Percentiles rank a stretch among this genome's conserved stretches.
Evolutionary conservation across 2,888 invertebrate species (phyloP).

Genomic region (Rotaria sp.): DNA sequence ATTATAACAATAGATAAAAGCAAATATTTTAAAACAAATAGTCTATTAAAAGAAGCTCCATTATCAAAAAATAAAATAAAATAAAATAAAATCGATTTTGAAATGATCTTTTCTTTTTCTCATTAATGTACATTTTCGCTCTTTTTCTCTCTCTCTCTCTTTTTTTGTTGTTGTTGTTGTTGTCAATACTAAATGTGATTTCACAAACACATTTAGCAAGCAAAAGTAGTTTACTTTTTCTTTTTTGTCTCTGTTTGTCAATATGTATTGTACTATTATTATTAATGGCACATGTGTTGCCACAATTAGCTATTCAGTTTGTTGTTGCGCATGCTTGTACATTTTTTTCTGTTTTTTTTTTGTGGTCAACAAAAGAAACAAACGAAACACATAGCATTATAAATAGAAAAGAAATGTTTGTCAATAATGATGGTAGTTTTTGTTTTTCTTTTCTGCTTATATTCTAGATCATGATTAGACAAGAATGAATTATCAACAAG

Average conservation of each 20-base stretch:
- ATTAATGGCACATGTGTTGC: conserved; percentile 9
- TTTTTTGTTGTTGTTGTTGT: neutral
- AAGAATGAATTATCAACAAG: neutral
- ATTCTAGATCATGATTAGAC: neutral
- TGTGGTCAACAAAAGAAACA: neutral
- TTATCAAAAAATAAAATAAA: neutral
- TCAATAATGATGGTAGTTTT: conserved; percentile 20
- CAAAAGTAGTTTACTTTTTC: neutral
- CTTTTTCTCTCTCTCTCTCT: neutral
- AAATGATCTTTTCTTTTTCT: neutral
- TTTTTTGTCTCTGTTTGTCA: neutral
- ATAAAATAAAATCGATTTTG: neutral
- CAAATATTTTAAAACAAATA: neutral
- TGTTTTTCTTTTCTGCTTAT: neutral
- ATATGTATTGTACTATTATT: conserved; percentile 19
- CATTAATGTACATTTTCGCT: neutral
- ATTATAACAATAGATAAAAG: neutral
- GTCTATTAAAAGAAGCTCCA: too few relatives aligned
- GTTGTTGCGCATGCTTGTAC: conserved; percentile 17
- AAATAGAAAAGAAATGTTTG: neutral
- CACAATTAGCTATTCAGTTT: neutral
- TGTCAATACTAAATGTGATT: conserved; percentile 5
- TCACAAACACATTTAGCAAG: neutral
- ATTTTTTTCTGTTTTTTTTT: neutral
- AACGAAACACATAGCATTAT: neutral